These are phyloP conservation scores for Loris lydekkerianus DNA, from an alignment of 2,797 vertebrate species.

Conservation along the genomic window DNA sequence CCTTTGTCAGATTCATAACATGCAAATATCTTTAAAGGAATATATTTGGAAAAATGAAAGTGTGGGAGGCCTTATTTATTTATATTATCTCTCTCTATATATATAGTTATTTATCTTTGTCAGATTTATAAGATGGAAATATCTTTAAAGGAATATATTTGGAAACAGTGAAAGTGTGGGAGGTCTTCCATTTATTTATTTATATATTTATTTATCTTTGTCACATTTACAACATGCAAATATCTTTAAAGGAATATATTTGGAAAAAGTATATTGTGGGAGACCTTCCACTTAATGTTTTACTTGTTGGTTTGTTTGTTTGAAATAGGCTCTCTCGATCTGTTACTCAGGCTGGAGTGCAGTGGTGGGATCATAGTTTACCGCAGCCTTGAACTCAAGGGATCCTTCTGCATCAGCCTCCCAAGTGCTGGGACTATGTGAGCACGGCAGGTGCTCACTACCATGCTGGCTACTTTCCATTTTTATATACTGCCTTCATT, in stretches of 20 bases:
- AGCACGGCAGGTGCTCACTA: background rate
- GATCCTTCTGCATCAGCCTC: background rate
- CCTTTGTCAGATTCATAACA: too few relatives aligned
- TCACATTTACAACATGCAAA: too few relatives aligned
- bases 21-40: too few relatives aligned
- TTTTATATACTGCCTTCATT: background rate
- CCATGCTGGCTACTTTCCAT: background rate
- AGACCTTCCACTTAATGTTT: background rate
- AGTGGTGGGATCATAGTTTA: background rate
- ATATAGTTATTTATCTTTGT: too few relatives aligned
- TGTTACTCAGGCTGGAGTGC: background rate
- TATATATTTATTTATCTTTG: too few relatives aligned
- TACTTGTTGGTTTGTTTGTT: background rate
- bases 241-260: background rate
- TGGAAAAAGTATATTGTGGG: background rate
- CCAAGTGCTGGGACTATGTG: background rate
- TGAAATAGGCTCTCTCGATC: background rate
- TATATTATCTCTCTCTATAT: too few relatives aligned
- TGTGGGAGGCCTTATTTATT: too few relatives aligned
- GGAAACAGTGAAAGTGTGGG: too few relatives aligned
- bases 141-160: background rate
- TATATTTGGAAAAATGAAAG: too few relatives aligned
- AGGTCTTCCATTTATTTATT: too few relatives aligned
- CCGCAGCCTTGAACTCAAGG: background rate
- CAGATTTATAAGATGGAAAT: too few relatives aligned